Evolutionary conservation across 2,113 vertebrate species (phyloP).

Genomic region (Trinectes maculatus): DNA sequence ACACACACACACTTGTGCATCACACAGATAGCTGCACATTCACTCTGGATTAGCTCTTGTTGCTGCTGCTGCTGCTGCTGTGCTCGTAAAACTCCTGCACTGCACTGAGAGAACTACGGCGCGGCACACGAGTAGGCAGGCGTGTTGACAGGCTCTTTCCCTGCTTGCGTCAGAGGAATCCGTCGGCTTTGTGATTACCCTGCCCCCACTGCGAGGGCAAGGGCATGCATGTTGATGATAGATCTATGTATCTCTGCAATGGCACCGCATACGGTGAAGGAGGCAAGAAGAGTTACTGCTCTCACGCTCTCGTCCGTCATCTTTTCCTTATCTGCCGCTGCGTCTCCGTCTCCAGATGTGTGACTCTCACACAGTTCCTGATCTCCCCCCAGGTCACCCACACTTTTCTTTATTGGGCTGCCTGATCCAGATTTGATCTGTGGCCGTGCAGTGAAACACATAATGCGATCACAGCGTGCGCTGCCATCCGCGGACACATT

Average conservation of each 20-base stretch:
- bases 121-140: slow-evolving; percentile 12
- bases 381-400: slow-evolving; percentile 14
- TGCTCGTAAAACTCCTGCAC: slow-evolving; percentile 72
- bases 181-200: slow-evolving; percentile 55
- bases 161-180: slow-evolving; percentile 67
- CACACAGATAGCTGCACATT: slow-evolving; percentile 24
- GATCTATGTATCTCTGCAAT: slow-evolving; percentile 58
- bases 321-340: neutral
- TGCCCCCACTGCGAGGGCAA: slow-evolving; percentile 40
- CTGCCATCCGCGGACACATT: slow-evolving; percentile 49
- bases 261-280: slow-evolving; percentile 42
- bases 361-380: slow-evolving; percentile 20
- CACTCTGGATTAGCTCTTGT: slow-evolving; percentile 3
- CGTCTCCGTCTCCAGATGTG: neutral
- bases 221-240: slow-evolving; percentile 47
- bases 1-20: too few species aligned
- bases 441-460: slow-evolving; percentile 34
- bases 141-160: slow-evolving; percentile 51
- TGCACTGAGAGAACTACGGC: slow-evolving; percentile 59
- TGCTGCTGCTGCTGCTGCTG: slow-evolving; percentile 28
- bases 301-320: slow-evolving; percentile 7
- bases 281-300: slow-evolving; percentile 29
- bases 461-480: slow-evolving; percentile 49
- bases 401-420: slow-evolving; percentile 33
- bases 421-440: slow-evolving; percentile 33